phyloP scores from a whole-genome alignment of 2,113 vertebrate genomes.

The Apus apus region DNA sequence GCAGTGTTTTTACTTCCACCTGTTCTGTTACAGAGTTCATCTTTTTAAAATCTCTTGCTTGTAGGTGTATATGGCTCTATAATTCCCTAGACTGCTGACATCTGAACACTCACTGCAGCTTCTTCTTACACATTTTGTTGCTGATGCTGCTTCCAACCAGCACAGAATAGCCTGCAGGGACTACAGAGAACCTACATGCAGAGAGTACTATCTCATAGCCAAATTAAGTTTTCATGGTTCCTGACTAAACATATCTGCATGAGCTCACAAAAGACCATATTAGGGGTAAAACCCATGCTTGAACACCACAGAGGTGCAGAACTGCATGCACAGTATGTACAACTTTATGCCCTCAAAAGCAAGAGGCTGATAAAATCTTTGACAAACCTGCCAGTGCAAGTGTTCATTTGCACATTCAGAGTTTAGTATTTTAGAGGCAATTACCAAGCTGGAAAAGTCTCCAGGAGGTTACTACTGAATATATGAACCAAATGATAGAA shows the following conservation, averaged over 20 bases:
- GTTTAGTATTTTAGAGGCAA: not conserved
- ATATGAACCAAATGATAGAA: not conserved
- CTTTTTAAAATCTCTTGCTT: not conserved
- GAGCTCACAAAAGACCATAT: not conserved
- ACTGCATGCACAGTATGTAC: not conserved
- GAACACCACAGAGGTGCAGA: not conserved
- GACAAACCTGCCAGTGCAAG: not conserved
- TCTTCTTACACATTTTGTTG: not conserved
- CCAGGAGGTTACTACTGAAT: not conserved
- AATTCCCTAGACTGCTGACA: not conserved
- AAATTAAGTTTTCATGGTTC: not conserved
- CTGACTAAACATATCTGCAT: not conserved
- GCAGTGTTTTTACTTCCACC: not conserved
- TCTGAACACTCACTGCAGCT: not conserved
- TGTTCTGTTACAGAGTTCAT: not conserved
- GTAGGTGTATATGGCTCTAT: not conserved
- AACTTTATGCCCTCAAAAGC: not conserved
- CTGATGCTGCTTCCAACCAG: not conserved
- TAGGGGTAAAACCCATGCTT: not conserved
- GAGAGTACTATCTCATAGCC: not conserved
- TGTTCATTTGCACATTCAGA: not conserved
- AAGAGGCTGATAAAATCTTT: not conserved
- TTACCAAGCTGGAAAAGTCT: not conserved
- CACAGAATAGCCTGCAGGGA: not conserved
- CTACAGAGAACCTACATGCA: not conserved